A percentile compares a stretch with the other conserved stretches of the same genome.
Evolutionary conservation across 2,797 vertebrate species (phyloP).

Genomic region (Chrosomus eos): DNA sequence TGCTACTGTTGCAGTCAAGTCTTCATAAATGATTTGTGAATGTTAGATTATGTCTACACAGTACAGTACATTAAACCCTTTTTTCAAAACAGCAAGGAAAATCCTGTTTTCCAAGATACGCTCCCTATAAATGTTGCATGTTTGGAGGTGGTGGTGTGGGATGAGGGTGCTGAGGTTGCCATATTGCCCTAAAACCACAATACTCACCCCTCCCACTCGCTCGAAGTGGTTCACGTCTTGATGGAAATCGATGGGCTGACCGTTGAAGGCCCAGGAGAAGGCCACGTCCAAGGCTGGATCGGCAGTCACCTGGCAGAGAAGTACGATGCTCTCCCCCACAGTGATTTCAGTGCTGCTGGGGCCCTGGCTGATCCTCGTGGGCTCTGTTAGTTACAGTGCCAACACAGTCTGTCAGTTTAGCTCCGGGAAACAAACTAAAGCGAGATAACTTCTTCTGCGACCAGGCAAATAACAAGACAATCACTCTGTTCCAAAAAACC

Average conservation of each 20-base stretch:
- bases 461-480: conserved; percentile 6
- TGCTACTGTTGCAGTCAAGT: background rate
- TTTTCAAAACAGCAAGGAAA: conserved; percentile 4
- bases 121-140: conserved; percentile 5
- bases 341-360: conserved; percentile 93
- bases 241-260: conserved; percentile 86
- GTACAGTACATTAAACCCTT: background rate
- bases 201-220: conserved; percentile 93
- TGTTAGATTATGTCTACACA: background rate
- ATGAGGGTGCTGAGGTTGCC: conserved; percentile 16
- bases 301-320: conserved; percentile 92
- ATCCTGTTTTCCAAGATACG: conserved; percentile 14
- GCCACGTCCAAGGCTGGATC: conserved; percentile 90
- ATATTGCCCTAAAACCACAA: conserved; percentile 5
- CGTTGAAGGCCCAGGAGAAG: conserved; percentile 96
- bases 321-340: conserved; percentile 91
- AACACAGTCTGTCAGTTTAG: conserved; percentile 41
- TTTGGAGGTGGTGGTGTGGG: conserved; percentile 8
- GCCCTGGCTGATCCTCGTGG: conserved; percentile 90
- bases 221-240: conserved; percentile 89
- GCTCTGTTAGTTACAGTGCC: conserved; percentile 78
- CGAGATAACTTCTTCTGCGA: background rate
- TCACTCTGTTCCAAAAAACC: background rate
- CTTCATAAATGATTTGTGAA: conserved; percentile 5
- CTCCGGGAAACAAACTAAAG: background rate